Percentiles rank a stretch among this genome's conserved stretches.
Evolutionary conservation across 2,797 vertebrate species (phyloP).

Genomic region (Spondyliosoma cantharus): DNA sequence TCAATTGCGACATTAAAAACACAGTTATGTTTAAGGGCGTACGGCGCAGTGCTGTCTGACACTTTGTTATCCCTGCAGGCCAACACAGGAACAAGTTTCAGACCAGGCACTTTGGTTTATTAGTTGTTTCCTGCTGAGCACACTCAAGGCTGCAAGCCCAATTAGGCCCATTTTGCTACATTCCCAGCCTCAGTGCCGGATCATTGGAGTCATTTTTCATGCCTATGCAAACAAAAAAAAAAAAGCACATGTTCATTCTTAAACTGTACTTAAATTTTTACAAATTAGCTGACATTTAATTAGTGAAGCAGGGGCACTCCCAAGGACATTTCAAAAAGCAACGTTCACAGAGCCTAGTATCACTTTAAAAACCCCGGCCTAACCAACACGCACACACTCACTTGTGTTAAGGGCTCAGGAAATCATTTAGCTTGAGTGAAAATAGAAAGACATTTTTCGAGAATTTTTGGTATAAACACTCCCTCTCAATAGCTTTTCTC

Average conservation of each 20-base stretch:
- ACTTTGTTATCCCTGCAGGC: slow-evolving; percentile 33
- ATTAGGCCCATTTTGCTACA: slow-evolving; percentile 62
- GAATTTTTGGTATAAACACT: slow-evolving; percentile 18
- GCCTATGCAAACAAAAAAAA: slow-evolving; percentile 56
- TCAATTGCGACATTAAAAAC: slow-evolving; percentile 1
- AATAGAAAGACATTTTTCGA: neutral
- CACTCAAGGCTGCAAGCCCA: slow-evolving; percentile 59
- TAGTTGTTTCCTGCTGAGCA: slow-evolving; percentile 66
- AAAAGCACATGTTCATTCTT: slow-evolving; percentile 39
- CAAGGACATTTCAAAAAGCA: slow-evolving; percentile 20
- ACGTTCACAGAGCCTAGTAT: slow-evolving; percentile 18
- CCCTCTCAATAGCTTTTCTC: slow-evolving; percentile 21
- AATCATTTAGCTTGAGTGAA: slow-evolving; percentile 5
- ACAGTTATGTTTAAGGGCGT: neutral
- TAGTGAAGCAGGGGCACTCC: slow-evolving; percentile 19
- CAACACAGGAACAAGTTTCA: slow-evolving; percentile 37
- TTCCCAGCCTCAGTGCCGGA: slow-evolving; percentile 34
- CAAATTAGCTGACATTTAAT: slow-evolving; percentile 57
- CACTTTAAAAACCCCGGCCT: slow-evolving; percentile 17
- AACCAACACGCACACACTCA: slow-evolving; percentile 3
- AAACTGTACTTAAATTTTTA: slow-evolving; percentile 51
- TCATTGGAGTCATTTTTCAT: slow-evolving; percentile 43
- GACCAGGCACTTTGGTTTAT: slow-evolving; percentile 52
- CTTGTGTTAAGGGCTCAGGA: slow-evolving; percentile 15
- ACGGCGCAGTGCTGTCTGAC: neutral